phyloP scores from a whole-genome alignment of 2,888 invertebrate species.

The Rotaria macrura region DNA sequence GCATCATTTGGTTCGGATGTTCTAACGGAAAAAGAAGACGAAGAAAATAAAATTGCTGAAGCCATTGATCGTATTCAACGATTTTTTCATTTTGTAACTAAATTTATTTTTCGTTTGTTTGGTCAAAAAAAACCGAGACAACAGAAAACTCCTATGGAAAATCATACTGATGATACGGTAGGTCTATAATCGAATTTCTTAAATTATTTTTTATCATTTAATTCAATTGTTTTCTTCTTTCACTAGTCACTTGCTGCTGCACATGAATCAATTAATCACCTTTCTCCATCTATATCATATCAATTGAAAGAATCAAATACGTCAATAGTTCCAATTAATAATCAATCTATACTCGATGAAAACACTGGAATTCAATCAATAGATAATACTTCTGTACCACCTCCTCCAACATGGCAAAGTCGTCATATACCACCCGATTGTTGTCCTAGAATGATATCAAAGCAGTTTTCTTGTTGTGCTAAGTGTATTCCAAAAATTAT shows the following conservation, averaged over 20 bases:
- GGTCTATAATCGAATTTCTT: neutral
- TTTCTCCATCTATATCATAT: neutral
- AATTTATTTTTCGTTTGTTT: conserved; percentile 18
- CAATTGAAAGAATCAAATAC: neutral
- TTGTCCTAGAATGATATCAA: neutral
- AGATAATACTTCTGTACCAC: neutral
- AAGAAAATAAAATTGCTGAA: conserved; percentile 90
- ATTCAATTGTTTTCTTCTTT: neutral
- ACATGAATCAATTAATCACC: neutral
- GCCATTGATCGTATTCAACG: conserved; percentile 78
- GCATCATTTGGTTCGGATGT: conserved; percentile 95
- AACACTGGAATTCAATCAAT: neutral
- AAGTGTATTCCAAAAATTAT: neutral
- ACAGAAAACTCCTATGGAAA: neutral
- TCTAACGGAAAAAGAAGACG: conserved; percentile 67
- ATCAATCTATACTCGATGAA: neutral
- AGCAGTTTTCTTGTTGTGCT: neutral
- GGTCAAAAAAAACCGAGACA: neutral
- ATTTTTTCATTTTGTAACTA: neutral
- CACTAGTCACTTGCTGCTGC: neutral
- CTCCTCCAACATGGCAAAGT: neutral
- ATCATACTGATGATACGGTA: neutral
- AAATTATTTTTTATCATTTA: neutral
- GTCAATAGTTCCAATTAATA: neutral
- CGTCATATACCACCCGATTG: neutral